A percentile compares a stretch with the other conserved stretches of the same genome.
Conservation (phyloP, 2,888 invertebrate genomes). For the Metacarcinus magister region DNA sequence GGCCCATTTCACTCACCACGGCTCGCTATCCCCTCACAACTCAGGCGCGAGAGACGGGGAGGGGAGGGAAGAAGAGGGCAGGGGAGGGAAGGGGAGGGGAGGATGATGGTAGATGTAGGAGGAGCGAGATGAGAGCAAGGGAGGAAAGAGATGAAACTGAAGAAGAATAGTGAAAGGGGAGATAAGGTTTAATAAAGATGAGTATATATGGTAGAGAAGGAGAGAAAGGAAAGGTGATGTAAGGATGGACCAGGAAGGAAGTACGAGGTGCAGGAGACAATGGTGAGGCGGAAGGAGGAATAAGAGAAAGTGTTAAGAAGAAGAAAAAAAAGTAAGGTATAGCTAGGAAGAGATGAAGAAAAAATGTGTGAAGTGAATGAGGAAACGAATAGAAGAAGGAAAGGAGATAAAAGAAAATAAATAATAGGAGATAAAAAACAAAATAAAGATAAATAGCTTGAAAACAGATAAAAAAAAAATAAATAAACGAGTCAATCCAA, state of each 20-base stretch:
- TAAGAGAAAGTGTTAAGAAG: not conserved
- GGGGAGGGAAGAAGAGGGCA: not conserved
- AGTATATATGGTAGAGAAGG: not conserved
- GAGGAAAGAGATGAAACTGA: not conserved
- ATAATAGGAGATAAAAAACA: too few species aligned
- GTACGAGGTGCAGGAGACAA: too few species aligned
- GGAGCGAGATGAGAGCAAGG: not conserved
- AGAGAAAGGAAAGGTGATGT: not conserved
- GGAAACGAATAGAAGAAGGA: not conserved
- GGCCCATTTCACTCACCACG: conserved; percentile 15
- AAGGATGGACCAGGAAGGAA: too few species aligned
- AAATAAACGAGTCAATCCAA: not conserved
- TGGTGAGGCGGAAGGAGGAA: not conserved
- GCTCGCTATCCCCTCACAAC: conserved; percentile 36
- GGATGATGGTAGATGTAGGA: not conserved
- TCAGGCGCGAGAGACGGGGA: not conserved
- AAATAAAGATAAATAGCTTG: too few species aligned
- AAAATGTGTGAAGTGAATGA: not conserved
- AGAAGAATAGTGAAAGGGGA: not conserved
- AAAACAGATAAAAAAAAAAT: too few species aligned
- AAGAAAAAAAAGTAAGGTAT: not conserved
- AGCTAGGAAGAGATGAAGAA: not conserved
- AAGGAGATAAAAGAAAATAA: too few species aligned
- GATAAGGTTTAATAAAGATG: not conserved
- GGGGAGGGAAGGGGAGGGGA: not conserved